phyloP scores from a whole-genome alignment of 2,113 vertebrate species.

The Xenopus tropicalis region UCB_Xtro_10.0 CM004445.2:14770501-14771000 shows the following conservation, averaged over 20 bases:
- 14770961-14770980: not conserved
- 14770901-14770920: conserved; percentile 21
- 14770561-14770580: too few relatives aligned
- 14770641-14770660: too few relatives aligned
- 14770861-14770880: conserved; percentile 37
- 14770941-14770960: not conserved
- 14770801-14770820: conserved; percentile 27
- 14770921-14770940: conserved; percentile 26
- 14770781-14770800: conserved; percentile 40
- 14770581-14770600: too few relatives aligned
- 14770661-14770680: conserved; percentile 4
- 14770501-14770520: too few relatives aligned
- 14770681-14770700: conserved; percentile 33
- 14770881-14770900: conserved; percentile 9
- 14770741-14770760: conserved; percentile 35
- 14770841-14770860: conserved; percentile 19
- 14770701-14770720: conserved; percentile 24
- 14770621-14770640: too few relatives aligned
- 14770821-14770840: conserved; percentile 21
- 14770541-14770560: too few relatives aligned
- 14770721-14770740: conserved; percentile 28
- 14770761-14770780: conserved; percentile 33
- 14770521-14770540: too few relatives aligned
- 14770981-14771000: conserved; percentile 9
- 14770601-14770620: too few relatives aligned